Percentiles rank a stretch among this genome's conserved stretches.
phyloP scores from a whole-genome alignment of 2,888 invertebrate species.

The Scaptomyza reducta region DNA sequence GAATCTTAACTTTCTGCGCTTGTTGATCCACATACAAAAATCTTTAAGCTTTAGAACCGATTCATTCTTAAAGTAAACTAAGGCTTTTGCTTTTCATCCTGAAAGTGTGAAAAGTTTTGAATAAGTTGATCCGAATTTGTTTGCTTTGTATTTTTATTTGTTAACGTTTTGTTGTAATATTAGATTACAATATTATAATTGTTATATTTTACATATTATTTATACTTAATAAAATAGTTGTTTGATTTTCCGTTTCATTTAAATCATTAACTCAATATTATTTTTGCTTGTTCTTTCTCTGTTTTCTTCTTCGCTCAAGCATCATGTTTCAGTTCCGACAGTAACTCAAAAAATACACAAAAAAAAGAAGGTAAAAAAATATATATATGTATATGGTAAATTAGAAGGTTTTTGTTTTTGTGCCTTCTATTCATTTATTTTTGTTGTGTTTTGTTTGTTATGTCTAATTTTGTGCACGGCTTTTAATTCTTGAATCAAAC shows the following conservation, averaged over 20 bases:
- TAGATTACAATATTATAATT: conserved; percentile 33
- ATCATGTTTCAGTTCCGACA: conserved; percentile 28
- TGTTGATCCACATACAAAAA: too few relatives aligned
- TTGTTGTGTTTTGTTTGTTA: neutral
- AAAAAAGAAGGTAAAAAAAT: neutral
- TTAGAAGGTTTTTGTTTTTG: too few relatives aligned
- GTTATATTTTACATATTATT: conserved; percentile 29
- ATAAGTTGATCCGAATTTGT: neutral
- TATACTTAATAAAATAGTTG: conserved; percentile 17
- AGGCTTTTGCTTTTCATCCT: too few relatives aligned
- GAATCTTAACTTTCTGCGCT: too few relatives aligned
- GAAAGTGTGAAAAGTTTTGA: neutral
- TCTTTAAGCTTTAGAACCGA: too few relatives aligned
- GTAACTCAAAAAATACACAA: neutral
- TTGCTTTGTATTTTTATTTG: conserved; percentile 30
- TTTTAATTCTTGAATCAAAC: neutral
- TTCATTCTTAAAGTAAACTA: too few relatives aligned
- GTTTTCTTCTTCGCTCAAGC: neutral
- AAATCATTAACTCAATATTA: neutral
- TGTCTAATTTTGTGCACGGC: conserved; percentile 22
- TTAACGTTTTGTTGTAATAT: conserved; percentile 33
- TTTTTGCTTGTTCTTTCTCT: conserved; percentile 3
- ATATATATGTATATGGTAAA: neutral
- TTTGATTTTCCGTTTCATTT: conserved; percentile 9
- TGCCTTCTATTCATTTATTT: neutral